Percentiles rank a stretch among this genome's conserved stretches.
Conservation (phyloP, 2,797 vertebrate genomes). For the Schizopygopsis malacanthus region DNA sequence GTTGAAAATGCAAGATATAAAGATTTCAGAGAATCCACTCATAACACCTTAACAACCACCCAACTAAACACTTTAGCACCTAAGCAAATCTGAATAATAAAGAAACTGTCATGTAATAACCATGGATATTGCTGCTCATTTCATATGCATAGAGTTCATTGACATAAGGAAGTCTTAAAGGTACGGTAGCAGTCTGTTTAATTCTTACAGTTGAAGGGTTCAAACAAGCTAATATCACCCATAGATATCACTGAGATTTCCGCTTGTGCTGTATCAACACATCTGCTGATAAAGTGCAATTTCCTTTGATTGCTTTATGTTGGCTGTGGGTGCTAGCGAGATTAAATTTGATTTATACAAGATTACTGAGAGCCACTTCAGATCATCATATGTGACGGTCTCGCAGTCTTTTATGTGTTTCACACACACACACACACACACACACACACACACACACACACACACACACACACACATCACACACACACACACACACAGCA, state of each 20-base stretch:
- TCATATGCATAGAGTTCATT: neutral
- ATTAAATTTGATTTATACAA: slow-evolving; percentile 22
- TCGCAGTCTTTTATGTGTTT: neutral
- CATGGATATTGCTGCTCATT: neutral
- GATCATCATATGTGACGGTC: neutral
- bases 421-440: neutral
- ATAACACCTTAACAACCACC: neutral
- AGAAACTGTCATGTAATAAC: neutral
- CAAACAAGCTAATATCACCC: neutral
- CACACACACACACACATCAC: neutral
- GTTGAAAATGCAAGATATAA: neutral
- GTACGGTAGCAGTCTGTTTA: neutral
- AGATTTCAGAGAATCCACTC: neutral
- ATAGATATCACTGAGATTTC: neutral
- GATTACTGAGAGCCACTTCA: slow-evolving; percentile 16
- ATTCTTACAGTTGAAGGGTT: neutral
- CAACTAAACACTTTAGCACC: neutral
- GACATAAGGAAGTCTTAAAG: neutral
- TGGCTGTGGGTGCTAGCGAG: neutral
- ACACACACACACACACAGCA: neutral
- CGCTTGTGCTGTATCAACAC: neutral
- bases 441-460: neutral
- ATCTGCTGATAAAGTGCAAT: slow-evolving; percentile 11
- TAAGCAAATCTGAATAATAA: neutral
- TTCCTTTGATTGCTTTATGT: neutral